Evolutionary conservation across 35 echinoderm and acorn worm species (phyloP), one percentile per base, ranked within the genome.

Genomic region (Apostichopus parvimensis): DNA sequence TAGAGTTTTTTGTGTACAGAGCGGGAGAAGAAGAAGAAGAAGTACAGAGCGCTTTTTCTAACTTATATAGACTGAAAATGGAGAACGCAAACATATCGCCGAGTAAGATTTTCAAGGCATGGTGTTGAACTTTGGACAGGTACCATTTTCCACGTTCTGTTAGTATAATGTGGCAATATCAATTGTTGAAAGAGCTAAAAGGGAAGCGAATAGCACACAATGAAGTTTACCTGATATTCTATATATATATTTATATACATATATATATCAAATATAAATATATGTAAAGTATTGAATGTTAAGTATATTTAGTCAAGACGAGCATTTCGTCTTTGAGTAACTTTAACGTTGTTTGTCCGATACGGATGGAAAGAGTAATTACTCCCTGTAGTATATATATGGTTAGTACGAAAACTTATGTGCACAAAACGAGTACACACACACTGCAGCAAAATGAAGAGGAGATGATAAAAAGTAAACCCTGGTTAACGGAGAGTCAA

Each of bases 401-500:
- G 71, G 14, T 5, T 18, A 73, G 20, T 24, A 28, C 26, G 26
- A 28, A 73, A 18, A 18, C 57, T 11, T 60, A 60, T 60, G 52
- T 58, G 58, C 58, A 55, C 58, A 84, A n/a, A 60, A 84, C 54
- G 81, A 84, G 55, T 84, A 84, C 81, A 84, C 81, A 84, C 17
- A 68, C 17, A 10, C 10, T 68, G 17, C 10, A 13, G 64, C 10
- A 68, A 68, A 17, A 17, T n/a, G 6, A 73, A 13, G 13, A 82
- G 14, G 22, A 53, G 28, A 10, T 9, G 28, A 45, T 28, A 82
- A 82, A 13, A 13, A 82, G 12, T 45, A 14, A 88, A 14, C 26
- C 86, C 54, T 57, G 20, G 64, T 4, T 15, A 84, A 84, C 22
- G 91, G 79, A 94, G 79, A 88, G 95, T 96, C 95, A 96, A 96